Base-by-base conservation (phyloP, 1,140 invertebrate species). In the Cheumatopsyche charites region DNA sequence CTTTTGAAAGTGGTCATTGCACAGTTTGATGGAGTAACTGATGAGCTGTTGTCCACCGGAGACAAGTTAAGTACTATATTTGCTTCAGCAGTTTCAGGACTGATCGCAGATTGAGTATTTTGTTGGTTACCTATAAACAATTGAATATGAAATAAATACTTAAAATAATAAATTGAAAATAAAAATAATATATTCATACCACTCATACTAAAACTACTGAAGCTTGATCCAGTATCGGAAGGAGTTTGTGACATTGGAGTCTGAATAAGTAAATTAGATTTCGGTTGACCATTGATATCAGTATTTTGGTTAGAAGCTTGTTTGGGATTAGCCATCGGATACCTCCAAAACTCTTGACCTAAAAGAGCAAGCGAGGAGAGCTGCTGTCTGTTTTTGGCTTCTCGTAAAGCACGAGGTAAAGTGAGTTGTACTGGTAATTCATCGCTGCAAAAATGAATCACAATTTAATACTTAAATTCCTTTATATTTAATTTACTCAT, bases 291-390 rank as follows among this genome's bases (percentile, higher is more conserved):
- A 21, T 21, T 47, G 15, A 21, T 11, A 15, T 70, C 67, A 45
- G 19, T 29, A 17, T 26, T 26, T 45, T 42, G 29, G 12, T 7
- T 15, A 1, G 29, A 12, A 13, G 17, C 25, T 80, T 81, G 82
- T 67, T 90, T 88, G 5, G 90, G 88, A 79, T 89, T 90, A 29
- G 90, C 89, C 90, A 91, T 90, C 25, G 90, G 90, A 80, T 95
- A 95, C 69, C 93, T 88, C 94, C 94, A 96, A 83, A 94, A 94
- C 84, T 94, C 93, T 88, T 98, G 95, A 42, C 96, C 96, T 25
- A 98, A 82, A 61, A 97, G 85, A 6, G 96, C 94, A 36, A 97
- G 84, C 0, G 94, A 96, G 21, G 92, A 92, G 6, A 98, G 87
- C 80, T 96, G 94, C 78, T 96, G 92, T 49, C 94, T 88, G 78